Conservation (phyloP, 2,888 invertebrate genomes). For the Chloromyia formosa region DNA sequence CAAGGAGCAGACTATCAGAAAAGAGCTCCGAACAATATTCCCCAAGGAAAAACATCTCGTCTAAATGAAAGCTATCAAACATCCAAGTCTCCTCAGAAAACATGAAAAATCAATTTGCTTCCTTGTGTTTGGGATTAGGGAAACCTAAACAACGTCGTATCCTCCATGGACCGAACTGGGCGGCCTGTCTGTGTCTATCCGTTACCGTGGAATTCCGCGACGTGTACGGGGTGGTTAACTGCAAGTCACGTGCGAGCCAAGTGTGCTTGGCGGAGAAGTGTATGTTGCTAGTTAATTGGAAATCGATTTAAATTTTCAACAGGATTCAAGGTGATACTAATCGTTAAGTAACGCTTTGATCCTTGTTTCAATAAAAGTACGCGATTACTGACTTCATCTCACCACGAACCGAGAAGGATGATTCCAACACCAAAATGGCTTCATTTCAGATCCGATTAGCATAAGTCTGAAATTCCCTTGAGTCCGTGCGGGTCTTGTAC, state of each 20-base stretch:
- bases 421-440: not conserved
- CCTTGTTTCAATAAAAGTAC: not conserved
- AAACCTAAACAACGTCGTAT: constrained; percentile 19
- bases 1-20: not conserved
- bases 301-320: not conserved
- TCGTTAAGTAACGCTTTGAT: not conserved
- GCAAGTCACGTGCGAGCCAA: constrained; percentile 13
- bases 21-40: not conserved
- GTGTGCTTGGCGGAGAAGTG: not conserved
- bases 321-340: not conserved
- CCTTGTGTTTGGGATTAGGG: constrained; percentile 12
- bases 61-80: constrained; percentile 38
- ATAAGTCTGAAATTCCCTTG: constrained; percentile 10
- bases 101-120: constrained; percentile 41
- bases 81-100: constrained; percentile 28
- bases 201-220: not conserved
- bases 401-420: not conserved
- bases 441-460: constrained; percentile 30
- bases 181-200: constrained; percentile 1
- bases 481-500: not conserved
- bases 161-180: not conserved
- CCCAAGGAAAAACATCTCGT: not conserved
- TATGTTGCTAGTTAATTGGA: not conserved
- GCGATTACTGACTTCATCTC: not conserved
- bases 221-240: not conserved